phyloP scores from a whole-genome alignment of 2,113 vertebrate species.

The Salvelinus alpinus region DNA sequence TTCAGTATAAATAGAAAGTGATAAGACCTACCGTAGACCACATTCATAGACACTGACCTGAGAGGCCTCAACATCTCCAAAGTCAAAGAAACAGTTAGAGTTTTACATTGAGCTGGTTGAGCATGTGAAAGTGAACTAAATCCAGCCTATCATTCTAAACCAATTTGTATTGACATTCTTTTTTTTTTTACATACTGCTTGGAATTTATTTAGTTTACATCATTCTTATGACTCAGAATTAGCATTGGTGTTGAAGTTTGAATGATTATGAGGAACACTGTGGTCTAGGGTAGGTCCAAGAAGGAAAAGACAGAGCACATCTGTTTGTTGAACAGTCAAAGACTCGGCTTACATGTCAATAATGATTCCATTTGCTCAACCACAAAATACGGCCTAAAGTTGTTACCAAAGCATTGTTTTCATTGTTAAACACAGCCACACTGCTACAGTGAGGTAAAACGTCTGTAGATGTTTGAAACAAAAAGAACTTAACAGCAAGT shows the following conservation, averaged over 20 bases:
- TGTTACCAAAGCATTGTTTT: conserved; percentile 10
- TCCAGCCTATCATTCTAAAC: not conserved
- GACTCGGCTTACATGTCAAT: conserved; percentile 58
- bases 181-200: not conserved
- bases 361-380: conserved; percentile 55
- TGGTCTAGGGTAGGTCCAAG: conserved; percentile 74
- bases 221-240: conserved; percentile 23
- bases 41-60: conserved; percentile 22
- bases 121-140: not conserved
- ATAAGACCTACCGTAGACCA: conserved; percentile 74
- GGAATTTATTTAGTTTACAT: not conserved
- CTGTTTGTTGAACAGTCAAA: conserved; percentile 41
- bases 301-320: conserved; percentile 61
- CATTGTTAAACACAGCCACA: conserved; percentile 3
- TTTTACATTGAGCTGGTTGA: not conserved
- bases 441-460: not conserved
- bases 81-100: not conserved
- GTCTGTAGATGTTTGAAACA: conserved; percentile 9
- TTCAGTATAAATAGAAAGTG: conserved; percentile 16
- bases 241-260: not conserved
- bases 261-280: conserved; percentile 39
- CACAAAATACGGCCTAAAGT: conserved; percentile 45
- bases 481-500: conserved; percentile 17
- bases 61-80: not conserved
- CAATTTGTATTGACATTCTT: no score